Base-by-base conservation (phyloP, 2,797 vertebrate genomes). In the Silurus lanzhouensis region DNA sequence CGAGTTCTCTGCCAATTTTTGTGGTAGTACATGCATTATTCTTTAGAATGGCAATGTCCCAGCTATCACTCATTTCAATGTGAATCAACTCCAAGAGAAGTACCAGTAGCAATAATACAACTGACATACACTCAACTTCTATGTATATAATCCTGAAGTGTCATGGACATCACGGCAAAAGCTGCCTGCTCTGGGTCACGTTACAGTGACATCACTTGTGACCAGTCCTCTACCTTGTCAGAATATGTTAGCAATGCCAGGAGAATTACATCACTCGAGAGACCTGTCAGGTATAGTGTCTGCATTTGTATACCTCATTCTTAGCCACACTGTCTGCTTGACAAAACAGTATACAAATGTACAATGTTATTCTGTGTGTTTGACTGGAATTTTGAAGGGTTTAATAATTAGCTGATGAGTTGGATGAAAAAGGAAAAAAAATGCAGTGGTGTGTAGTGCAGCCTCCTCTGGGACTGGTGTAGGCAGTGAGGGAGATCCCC, bases 201-300 rank as follows among this genome's bases (percentile, higher is more conserved):
- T 89, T 84, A 64, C 70, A 85, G 52, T 83, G 79, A 84, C 79
- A 88, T 89, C 52, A 80, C 83, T 85, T 86, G 82, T 89, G 87
- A 88, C 87, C 86, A 72, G 86, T 81, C 63, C 27, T 38, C 38
- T 12, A 79, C 82, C 84, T 83, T 87, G 78, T 83, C 57, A 67
- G 83, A 80, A 82, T 76, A 67, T 70, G 25, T 81, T 71, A 61
- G 55, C 85, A 83, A 86, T 87, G 67, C 60, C 77, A 84, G 52
- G 71, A 81, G 76, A 87, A 86, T 89, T 78, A 86, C 83, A 84
- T 86, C 76, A 83, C 75, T 74, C 60, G 83, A 64, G 17, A 48
- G 82, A 60, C n/a, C 57, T 86, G 82, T 70, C 83, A 88, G 81
- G 77, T 22, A 79, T 57, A 22, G 71, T 55, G 83, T 87, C 74